Percentiles rank a stretch among this genome's conserved stretches.
Evolutionary conservation across 2,113 vertebrate species (phyloP).

Genomic region (Scatophagus argus): DNA sequence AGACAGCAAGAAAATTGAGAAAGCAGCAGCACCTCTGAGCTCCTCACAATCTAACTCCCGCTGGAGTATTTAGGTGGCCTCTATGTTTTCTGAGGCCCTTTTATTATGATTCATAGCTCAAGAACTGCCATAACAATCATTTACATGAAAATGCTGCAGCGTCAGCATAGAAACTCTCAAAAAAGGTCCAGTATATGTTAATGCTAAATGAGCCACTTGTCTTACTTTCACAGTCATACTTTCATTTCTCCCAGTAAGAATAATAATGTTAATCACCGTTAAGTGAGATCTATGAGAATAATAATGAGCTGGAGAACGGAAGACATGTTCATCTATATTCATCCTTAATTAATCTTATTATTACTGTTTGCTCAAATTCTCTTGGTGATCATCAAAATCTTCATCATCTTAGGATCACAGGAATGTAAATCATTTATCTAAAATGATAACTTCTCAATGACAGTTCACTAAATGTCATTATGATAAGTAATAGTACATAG

Average conservation of each 20-base stretch:
- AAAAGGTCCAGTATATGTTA: not conserved
- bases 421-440: not conserved
- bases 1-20: slow-evolving; percentile 17
- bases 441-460: not conserved
- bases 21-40: slow-evolving; percentile 21
- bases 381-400: too few species aligned
- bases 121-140: not conserved
- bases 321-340: too few species aligned
- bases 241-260: not conserved
- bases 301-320: too few species aligned
- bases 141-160: not conserved
- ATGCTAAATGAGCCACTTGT: not conserved
- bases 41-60: not conserved
- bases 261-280: not conserved
- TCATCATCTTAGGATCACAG: not conserved
- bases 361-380: too few species aligned
- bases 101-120: not conserved
- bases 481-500: not conserved
- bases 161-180: not conserved
- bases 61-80: not conserved
- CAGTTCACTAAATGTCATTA: not conserved
- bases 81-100: not conserved
- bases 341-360: too few species aligned
- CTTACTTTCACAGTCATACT: not conserved
- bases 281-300: not conserved